Evolutionary conservation across 2,888 invertebrate genomes (phyloP).

Genomic region (Allophyes oxyacanthae): DNA sequence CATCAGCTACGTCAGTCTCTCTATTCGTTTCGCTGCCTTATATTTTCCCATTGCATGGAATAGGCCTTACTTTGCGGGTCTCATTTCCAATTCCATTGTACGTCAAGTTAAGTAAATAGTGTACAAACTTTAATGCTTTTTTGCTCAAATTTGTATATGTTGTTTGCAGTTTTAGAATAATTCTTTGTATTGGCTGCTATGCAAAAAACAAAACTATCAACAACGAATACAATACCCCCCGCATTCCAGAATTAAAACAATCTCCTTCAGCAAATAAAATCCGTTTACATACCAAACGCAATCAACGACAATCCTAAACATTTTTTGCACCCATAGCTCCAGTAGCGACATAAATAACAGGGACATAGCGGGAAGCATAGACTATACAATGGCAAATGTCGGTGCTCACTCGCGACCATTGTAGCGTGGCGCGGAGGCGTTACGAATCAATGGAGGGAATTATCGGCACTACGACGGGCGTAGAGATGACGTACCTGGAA

Average conservation of each 20-base stretch:
- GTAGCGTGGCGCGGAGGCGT: slow-evolving; percentile 89
- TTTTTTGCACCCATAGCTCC: slow-evolving; percentile 52
- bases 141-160: no score
- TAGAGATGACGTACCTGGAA: slow-evolving; percentile 64
- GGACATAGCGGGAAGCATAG: slow-evolving; percentile 79
- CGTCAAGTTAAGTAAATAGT: no score
- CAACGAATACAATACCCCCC: slow-evolving; percentile 6
- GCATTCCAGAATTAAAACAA: slow-evolving; percentile 52
- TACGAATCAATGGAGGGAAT: slow-evolving; percentile 90
- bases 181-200: not conserved
- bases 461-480: slow-evolving; percentile 77
- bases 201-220: not conserved
- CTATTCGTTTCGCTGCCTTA: no score
- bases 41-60: no score
- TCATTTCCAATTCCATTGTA: no score
- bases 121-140: no score
- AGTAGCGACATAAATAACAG: slow-evolving; percentile 82
- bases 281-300: slow-evolving; percentile 51
- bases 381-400: slow-evolving; percentile 88
- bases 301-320: slow-evolving; percentile 55
- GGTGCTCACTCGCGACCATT: slow-evolving; percentile 87
- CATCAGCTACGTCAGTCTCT: no score
- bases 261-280: slow-evolving; percentile 43
- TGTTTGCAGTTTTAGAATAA: not conserved
- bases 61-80: no score